Evolutionary conservation across 2,888 invertebrate species (phyloP).

Genomic region (Silvanus unidentatus): DNA sequence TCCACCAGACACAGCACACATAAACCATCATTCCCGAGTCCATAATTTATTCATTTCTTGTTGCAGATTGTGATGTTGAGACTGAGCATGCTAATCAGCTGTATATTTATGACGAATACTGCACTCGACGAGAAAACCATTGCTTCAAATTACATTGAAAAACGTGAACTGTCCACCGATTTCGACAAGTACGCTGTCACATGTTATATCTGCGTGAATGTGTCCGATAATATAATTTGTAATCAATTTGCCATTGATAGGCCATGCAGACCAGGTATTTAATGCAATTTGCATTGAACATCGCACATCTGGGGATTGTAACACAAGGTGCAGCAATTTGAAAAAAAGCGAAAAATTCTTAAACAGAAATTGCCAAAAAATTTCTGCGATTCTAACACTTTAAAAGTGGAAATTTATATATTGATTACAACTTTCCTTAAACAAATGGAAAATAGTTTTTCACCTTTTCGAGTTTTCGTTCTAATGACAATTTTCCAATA

Average conservation of each 20-base stretch:
- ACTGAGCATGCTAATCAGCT: constrained; percentile 45
- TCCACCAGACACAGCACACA: too few relatives aligned
- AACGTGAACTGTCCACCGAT: constrained; percentile 20
- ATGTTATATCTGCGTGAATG: constrained; percentile 60
- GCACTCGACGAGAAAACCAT: constrained; percentile 34
- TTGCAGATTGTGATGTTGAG: constrained; percentile 47
- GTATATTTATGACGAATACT: constrained; percentile 45
- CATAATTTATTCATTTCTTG: constrained; percentile 15
- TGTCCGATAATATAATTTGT: constrained; percentile 58
- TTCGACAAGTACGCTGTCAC: constrained; percentile 48
- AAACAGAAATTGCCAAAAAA: too few relatives aligned
- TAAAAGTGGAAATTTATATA: too few relatives aligned
- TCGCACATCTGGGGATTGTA: background rate
- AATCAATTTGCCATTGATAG: constrained; percentile 59
- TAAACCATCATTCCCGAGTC: too few relatives aligned
- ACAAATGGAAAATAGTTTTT: too few relatives aligned
- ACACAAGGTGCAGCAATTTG: background rate
- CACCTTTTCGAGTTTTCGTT: too few relatives aligned
- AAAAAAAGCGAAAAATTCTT: too few relatives aligned
- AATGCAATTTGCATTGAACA: background rate
- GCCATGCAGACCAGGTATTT: constrained; percentile 52
- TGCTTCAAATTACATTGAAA: constrained; percentile 24
- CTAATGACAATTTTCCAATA: too few relatives aligned
- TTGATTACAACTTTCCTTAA: too few relatives aligned
- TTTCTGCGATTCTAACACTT: too few relatives aligned